phyloP scores from a whole-genome alignment of 2,888 invertebrate genomes.

The Gymnoscelis rufifasciata region DNA sequence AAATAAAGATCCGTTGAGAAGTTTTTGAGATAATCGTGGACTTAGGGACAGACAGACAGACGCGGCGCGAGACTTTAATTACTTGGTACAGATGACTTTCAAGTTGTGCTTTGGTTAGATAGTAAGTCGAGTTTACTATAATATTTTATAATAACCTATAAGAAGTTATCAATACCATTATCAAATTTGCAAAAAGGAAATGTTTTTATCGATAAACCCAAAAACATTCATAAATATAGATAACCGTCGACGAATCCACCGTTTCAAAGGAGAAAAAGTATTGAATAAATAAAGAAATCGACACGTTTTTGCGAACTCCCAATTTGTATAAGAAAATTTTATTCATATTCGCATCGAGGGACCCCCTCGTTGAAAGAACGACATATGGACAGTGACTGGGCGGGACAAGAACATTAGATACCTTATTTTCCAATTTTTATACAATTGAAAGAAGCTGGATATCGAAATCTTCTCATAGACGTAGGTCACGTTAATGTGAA shows the following conservation, averaged over 20 bases:
- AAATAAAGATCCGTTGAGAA: no score
- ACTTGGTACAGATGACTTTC: no score
- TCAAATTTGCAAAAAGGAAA: conserved; percentile 45
- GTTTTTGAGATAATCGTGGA: no score
- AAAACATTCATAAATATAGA: conserved; percentile 67
- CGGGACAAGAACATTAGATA: conserved; percentile 42
- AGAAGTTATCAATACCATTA: no score
- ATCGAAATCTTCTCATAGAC: background rate
- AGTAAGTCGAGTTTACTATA: no score
- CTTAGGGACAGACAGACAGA: no score
- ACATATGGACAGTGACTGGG: conserved; percentile 61
- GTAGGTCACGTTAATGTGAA: background rate
- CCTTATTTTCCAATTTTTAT: background rate
- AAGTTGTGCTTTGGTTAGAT: no score
- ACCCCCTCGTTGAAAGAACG: conserved; percentile 54
- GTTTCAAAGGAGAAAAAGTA: conserved; percentile 65
- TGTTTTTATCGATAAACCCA: conserved; percentile 49
- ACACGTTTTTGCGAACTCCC: conserved; percentile 73
- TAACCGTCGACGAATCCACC: conserved; percentile 60
- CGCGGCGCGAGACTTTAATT: no score
- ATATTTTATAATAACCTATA: no score
- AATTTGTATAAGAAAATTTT: conserved; percentile 72
- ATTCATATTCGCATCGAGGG: conserved; percentile 66
- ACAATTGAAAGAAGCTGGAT: background rate
- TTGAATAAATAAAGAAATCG: conserved; percentile 76